phyloP scores from a whole-genome alignment of 23 tunicate species.

The Trididemnum clinides region DNA sequence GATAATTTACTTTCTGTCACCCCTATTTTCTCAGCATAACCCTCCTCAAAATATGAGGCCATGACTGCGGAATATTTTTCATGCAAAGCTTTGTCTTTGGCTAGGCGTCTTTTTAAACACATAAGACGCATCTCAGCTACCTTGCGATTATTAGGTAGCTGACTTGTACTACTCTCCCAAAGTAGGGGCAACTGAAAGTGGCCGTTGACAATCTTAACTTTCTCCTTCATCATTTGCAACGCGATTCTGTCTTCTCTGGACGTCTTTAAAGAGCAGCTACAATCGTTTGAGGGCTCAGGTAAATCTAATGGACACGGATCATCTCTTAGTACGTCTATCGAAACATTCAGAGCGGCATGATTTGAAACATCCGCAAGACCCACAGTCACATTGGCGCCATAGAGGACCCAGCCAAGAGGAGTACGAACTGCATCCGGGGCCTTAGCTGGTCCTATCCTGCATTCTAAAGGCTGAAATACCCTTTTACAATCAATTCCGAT shows the following conservation, averaged over 20 bases:
- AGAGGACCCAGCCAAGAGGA: too few species aligned
- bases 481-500: too few species aligned
- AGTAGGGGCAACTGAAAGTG: conserved; percentile 4
- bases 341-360: too few species aligned
- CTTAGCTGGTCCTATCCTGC: too few species aligned
- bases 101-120: neutral
- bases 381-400: too few species aligned
- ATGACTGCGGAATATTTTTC: neutral
- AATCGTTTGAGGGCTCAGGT: too few species aligned
- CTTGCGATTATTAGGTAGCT: neutral
- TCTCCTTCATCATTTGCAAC: neutral
- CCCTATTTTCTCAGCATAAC: neutral
- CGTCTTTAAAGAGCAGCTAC: too few species aligned
- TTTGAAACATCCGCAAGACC: too few species aligned
- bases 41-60: neutral
- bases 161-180: neutral
- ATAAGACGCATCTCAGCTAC: neutral
- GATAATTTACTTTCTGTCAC: neutral
- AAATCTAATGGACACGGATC: too few species aligned
- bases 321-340: too few species aligned
- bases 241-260: neutral
- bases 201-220: neutral
- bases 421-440: too few species aligned
- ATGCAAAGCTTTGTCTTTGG: neutral
- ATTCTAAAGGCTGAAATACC: too few species aligned